Percentiles rank a stretch among this genome's conserved stretches.
phyloP scores from a whole-genome alignment of 2,113 vertebrate species.

The Pelobates fuscus region DNA sequence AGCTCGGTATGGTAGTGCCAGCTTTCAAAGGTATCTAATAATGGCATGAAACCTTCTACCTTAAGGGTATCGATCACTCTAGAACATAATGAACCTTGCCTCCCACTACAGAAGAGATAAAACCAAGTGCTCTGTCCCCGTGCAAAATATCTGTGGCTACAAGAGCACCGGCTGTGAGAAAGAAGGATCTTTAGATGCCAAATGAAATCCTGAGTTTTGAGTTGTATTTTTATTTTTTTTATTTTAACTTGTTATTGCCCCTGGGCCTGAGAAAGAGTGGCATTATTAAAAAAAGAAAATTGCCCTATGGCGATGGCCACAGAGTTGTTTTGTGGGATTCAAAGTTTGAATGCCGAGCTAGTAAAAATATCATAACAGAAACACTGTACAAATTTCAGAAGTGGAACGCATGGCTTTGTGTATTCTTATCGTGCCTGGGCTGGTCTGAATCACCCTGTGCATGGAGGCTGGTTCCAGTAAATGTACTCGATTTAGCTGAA shows the following conservation, averaged over 20 bases:
- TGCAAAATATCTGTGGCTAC: neutral
- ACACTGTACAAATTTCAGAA: conserved; percentile 30
- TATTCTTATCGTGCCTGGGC: neutral
- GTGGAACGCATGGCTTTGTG: conserved; percentile 43
- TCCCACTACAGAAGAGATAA: conserved; percentile 12
- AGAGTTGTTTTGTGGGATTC: neutral
- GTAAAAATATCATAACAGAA: conserved; percentile 28
- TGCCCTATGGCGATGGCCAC: conserved; percentile 17
- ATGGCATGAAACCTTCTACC: neutral
- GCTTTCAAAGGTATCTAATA: too few species aligned
- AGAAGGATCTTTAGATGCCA: conserved; percentile 12
- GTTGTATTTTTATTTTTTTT: neutral
- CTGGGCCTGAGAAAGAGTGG: conserved; percentile 23
- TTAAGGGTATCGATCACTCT: neutral
- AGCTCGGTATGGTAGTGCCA: neutral
- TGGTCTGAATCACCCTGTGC: conserved; percentile 31
- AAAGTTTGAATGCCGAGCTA: conserved; percentile 12
- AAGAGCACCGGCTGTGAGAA: neutral
- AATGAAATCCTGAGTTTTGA: conserved; percentile 42
- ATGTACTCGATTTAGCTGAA: neutral
- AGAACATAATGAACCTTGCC: neutral
- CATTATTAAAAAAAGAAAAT: conserved; percentile 23
- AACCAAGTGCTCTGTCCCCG: neutral
- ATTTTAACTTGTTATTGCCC: conserved; percentile 7
- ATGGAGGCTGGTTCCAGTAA: neutral